phyloP scores from a whole-genome alignment of 2,797 vertebrate genomes.

The Chanos chanos region DNA sequence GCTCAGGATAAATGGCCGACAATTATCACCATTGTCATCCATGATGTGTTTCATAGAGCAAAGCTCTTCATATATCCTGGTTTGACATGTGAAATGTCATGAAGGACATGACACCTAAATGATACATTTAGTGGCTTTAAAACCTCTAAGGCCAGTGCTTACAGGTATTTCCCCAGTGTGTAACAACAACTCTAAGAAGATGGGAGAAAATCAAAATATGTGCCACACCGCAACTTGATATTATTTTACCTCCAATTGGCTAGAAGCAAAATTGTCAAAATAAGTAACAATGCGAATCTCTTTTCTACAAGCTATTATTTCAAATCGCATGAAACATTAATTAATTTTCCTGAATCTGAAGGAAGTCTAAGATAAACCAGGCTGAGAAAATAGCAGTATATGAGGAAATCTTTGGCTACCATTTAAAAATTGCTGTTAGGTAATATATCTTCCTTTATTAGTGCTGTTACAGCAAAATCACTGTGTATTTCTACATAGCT shows the following conservation, averaged over 20 bases:
- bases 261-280: neutral
- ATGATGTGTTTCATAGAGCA: no score
- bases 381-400: no score
- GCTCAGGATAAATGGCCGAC: no score
- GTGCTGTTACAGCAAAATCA: neutral
- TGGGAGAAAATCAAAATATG: neutral
- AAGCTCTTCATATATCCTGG: no score
- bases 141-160: slow-evolving; percentile 6
- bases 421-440: neutral
- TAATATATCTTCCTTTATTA: slow-evolving; percentile 6
- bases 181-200: slow-evolving; percentile 6
- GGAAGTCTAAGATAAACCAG: no score
- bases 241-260: neutral
- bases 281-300: no score
- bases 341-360: no score
- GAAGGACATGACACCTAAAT: slow-evolving; percentile 19
- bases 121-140: neutral
- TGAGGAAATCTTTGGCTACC: neutral
- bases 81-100: slow-evolving; percentile 30
- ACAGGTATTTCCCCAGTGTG: neutral
- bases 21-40: no score
- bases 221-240: slow-evolving; percentile 11
- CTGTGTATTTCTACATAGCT: neutral
- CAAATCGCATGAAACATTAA: no score
- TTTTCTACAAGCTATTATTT: no score